Conservation (phyloP, 1,140 invertebrate genomes). For the Pectinophora gossypiella region DNA sequence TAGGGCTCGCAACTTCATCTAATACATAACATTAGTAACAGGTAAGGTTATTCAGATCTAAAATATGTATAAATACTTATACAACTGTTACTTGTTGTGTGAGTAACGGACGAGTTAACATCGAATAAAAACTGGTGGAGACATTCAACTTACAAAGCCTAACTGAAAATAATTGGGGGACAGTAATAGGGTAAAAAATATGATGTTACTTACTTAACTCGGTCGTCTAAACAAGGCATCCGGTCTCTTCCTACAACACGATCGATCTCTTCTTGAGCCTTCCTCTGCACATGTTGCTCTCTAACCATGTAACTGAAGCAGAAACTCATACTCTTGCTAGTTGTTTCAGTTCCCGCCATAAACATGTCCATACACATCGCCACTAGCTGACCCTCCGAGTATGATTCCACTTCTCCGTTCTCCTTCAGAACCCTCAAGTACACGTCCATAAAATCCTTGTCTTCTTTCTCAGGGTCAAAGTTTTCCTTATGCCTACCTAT, state of each 20-base stretch:
- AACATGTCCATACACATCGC: constrained; percentile 89
- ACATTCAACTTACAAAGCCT: too few species aligned
- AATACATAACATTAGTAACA: too few species aligned
- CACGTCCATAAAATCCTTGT: constrained; percentile 90
- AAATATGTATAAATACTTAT: too few species aligned
- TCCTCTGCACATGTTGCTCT: constrained; percentile 86
- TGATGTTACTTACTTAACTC: constrained; percentile 78
- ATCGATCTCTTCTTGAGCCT: constrained; percentile 89
- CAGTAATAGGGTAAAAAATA: too few species aligned
- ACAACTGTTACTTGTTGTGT: too few species aligned
- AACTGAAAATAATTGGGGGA: too few species aligned
- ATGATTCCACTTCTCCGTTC: constrained; percentile 68
- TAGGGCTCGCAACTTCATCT: too few species aligned
- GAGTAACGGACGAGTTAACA: too few species aligned
- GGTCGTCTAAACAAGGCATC: constrained; percentile 81
- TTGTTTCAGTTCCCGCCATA: constrained; percentile 89
- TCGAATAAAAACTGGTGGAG: too few species aligned
- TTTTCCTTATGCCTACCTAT: constrained; percentile 84
- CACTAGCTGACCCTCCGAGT: constrained; percentile 82
- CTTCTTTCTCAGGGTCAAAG: constrained; percentile 76
- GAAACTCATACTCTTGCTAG: constrained; percentile 85
- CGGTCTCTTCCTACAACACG: constrained; percentile 81
- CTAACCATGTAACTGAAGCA: constrained; percentile 86
- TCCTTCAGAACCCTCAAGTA: constrained; percentile 83
- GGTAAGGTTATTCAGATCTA: too few species aligned